Conservation (phyloP, 2,888 invertebrate species). For the Mimas tiliae region DNA sequence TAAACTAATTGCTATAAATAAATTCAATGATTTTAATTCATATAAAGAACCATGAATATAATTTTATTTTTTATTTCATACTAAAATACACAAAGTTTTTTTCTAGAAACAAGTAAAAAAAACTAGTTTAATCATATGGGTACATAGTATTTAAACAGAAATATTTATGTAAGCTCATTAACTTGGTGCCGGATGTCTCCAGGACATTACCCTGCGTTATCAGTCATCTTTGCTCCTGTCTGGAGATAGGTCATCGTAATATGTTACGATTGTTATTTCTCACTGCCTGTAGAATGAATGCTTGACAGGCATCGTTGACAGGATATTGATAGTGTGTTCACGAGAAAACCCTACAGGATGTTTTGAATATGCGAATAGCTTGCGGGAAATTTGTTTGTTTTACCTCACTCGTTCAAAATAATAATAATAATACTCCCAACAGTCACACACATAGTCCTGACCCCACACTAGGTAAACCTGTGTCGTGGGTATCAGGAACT, state of each 20-base stretch:
- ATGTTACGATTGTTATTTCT: constrained; percentile 58
- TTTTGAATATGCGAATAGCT: constrained; percentile 25
- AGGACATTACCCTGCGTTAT: constrained; percentile 68
- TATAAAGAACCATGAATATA: no score
- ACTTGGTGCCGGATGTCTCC: constrained; percentile 48
- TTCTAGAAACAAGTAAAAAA: no score
- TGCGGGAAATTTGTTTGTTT: constrained; percentile 19
- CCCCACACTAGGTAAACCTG: no score
- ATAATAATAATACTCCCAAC: no score
- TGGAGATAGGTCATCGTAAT: constrained; percentile 54
- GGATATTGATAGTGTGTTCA: constrained; percentile 49
- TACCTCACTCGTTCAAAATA: constrained; percentile 23
- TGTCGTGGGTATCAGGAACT: no score
- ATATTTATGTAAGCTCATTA: constrained; percentile 11
- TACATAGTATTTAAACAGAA: neutral
- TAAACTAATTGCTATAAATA: no score
- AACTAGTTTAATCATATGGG: constrained; percentile 11
- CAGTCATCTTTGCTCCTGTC: constrained; percentile 46
- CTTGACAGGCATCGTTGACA: constrained; percentile 44
- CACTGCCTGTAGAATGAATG: constrained; percentile 47
- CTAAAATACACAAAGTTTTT: no score
- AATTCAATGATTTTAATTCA: no score
- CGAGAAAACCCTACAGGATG: constrained; percentile 34
- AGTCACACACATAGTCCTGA: no score
- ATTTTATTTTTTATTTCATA: no score